phyloP scores from a whole-genome alignment of 2,888 invertebrate species.

The Homarus gammarus region DNA sequence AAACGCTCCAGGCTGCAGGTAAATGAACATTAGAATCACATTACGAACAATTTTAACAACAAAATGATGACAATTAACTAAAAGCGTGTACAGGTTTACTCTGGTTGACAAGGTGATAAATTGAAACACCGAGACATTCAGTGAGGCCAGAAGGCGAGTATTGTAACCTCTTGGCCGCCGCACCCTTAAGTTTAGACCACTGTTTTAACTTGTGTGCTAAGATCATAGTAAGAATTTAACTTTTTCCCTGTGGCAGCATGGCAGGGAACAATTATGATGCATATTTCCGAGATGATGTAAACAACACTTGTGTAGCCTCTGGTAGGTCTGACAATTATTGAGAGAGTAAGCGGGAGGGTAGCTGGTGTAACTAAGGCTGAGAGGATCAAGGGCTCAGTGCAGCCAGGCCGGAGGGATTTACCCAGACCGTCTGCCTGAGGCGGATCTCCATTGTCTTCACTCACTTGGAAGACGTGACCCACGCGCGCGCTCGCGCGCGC shows the following conservation, averaged over 20 bases:
- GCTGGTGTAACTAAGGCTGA: not conserved
- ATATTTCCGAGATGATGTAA: too few species aligned
- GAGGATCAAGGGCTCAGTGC: not conserved
- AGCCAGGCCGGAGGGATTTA: not conserved
- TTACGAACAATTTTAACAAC: too few species aligned
- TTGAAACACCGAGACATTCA: too few species aligned
- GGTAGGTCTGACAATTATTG: not conserved
- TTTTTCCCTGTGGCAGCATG: not conserved
- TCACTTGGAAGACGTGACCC: not conserved
- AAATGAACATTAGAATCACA: too few species aligned
- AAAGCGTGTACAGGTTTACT: too few species aligned
- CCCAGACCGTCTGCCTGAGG: not conserved
- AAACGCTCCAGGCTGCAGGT: too few species aligned
- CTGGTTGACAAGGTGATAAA: too few species aligned
- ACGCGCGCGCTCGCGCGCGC: too few species aligned
- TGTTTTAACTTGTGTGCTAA: not conserved
- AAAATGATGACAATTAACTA: too few species aligned
- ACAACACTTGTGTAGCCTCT: not conserved
- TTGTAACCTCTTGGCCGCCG: too few species aligned
- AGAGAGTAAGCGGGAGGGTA: constrained; percentile 2
- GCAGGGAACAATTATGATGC: not conserved
- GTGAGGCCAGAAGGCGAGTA: too few species aligned
- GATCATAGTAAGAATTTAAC: not conserved
- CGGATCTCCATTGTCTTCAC: not conserved
- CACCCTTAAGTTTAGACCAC: not conserved